A percentile compares a stretch with the other conserved stretches of the same genome.
Evolutionary conservation across 2,797 vertebrate genomes (phyloP).

Genomic region (Semotilus atromaculatus): DNA sequence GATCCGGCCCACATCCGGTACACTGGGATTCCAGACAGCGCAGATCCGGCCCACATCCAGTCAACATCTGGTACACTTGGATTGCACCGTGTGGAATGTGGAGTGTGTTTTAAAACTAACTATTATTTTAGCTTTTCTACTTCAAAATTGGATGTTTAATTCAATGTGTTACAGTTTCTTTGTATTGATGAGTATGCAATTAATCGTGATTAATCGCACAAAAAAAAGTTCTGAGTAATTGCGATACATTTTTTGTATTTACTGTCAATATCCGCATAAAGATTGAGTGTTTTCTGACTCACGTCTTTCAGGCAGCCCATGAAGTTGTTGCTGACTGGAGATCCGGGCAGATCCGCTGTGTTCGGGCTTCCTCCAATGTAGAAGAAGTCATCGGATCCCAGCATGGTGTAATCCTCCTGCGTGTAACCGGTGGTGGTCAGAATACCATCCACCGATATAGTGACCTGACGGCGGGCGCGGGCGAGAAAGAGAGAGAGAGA

Average conservation of each 20-base stretch:
- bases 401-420: slow-evolving; percentile 96
- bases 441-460: slow-evolving; percentile 95
- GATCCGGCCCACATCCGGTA: too few species aligned
- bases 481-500: slow-evolving; percentile 38
- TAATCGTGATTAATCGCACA: too few species aligned
- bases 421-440: slow-evolving; percentile 96
- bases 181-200: too few species aligned
- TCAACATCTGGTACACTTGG: too few species aligned
- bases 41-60: too few species aligned
- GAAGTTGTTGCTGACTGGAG: slow-evolving; percentile 97
- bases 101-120: background rate
- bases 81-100: too few species aligned
- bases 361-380: slow-evolving; percentile 96
- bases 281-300: slow-evolving; percentile 66
- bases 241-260: too few species aligned
- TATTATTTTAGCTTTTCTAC: background rate
- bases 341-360: slow-evolving; percentile 92
- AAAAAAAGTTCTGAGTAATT: too few species aligned
- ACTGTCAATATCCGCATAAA: too few species aligned
- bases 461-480: slow-evolving; percentile 80
- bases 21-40: too few species aligned
- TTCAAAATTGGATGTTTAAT: background rate
- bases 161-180: background rate
- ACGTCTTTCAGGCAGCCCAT: slow-evolving; percentile 98
- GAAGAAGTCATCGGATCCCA: slow-evolving; percentile 96